Conservation (phyloP, 2,888 invertebrate genomes). For the Clostera curtula region DNA sequence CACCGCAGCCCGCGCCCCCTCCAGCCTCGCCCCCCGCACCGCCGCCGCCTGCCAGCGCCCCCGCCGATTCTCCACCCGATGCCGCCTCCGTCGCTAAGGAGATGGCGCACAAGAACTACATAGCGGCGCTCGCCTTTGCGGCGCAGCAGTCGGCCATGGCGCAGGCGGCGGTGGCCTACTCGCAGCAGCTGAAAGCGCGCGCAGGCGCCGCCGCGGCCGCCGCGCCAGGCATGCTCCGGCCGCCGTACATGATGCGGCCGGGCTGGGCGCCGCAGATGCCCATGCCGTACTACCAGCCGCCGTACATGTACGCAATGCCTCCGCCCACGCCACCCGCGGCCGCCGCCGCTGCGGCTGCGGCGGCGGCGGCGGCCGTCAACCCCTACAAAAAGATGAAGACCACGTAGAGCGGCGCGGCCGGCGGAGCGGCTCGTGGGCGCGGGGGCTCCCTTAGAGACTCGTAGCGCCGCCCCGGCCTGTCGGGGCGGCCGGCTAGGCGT, state of each 20-base stretch:
- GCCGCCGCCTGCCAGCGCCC: constrained; percentile 52
- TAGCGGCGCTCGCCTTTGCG: constrained; percentile 77
- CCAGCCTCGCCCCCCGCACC: constrained; percentile 34
- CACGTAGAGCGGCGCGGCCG: constrained; percentile 74
- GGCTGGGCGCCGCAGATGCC: constrained; percentile 67
- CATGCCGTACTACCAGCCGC: constrained; percentile 68
- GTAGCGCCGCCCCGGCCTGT: constrained; percentile 65
- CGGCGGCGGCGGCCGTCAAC: constrained; percentile 76
- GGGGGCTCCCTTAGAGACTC: constrained; percentile 72
- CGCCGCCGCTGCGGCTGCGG: constrained; percentile 54
- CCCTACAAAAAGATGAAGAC: constrained; percentile 95
- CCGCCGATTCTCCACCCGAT: constrained; percentile 28
- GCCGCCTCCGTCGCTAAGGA: constrained; percentile 81
- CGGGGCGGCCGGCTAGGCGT: constrained; percentile 68
- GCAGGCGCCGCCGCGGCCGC: no score
- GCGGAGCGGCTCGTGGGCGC: constrained; percentile 66
- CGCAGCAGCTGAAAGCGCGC: constrained; percentile 80
- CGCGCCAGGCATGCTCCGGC: constrained; percentile 60
- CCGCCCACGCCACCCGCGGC: constrained; percentile 61
- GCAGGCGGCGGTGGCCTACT: constrained; percentile 60
- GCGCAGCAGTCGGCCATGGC: constrained; percentile 65
- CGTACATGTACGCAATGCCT: constrained; percentile 69
- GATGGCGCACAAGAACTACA: constrained; percentile 88
- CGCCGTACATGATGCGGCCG: constrained; percentile 60
- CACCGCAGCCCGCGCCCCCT: constrained; percentile 35